Percentiles rank a stretch among this genome's conserved stretches.
Evolutionary conservation across 2,888 invertebrate genomes (phyloP).

Genomic region (Nemotelus nigrinus): DNA sequence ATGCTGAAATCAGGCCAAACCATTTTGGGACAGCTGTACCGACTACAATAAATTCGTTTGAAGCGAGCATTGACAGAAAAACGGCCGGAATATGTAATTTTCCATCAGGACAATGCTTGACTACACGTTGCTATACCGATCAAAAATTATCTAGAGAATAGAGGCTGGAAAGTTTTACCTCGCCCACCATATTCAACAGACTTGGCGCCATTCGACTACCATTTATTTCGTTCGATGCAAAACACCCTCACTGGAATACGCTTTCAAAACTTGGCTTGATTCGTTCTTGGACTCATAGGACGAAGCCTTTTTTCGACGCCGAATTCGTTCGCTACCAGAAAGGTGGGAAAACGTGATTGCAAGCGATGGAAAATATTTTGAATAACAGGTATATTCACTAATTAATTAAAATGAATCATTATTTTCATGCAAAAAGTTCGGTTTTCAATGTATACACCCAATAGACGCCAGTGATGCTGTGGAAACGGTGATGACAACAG

Average conservation of each 20-base stretch:
- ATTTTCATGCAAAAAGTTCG: too few relatives aligned
- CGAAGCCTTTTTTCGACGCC: constrained; percentile 10
- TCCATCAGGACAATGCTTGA: constrained; percentile 25
- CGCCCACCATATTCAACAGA: constrained; percentile 4
- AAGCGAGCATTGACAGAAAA: constrained; percentile 33
- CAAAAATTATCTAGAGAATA: constrained; percentile 1
- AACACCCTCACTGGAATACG: constrained; percentile 3
- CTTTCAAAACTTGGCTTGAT: constrained; percentile 8
- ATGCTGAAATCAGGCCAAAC: constrained; percentile 14
- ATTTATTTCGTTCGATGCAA: constrained; percentile 15
- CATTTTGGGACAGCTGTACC: neutral
- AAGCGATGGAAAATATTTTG: neutral
- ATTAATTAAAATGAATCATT: too few relatives aligned
- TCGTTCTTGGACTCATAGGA: constrained; percentile 8
- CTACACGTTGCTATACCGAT: constrained; percentile 1
- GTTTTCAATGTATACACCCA: too few relatives aligned
- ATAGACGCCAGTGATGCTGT: too few relatives aligned
- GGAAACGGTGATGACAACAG: too few relatives aligned
- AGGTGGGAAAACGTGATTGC: constrained; percentile 30
- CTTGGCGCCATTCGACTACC: constrained; percentile 4
- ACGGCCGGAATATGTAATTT: constrained; percentile 34
- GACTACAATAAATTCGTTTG: constrained; percentile 30
- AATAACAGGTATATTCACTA: neutral
- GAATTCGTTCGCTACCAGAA: constrained; percentile 19
- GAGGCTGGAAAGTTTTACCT: neutral